Percentiles rank a stretch among this genome's conserved stretches.
These are phyloP conservation scores for Oreochromis niloticus DNA, from an alignment of 2,113 vertebrate species.

Conservation along the genomic window DNA sequence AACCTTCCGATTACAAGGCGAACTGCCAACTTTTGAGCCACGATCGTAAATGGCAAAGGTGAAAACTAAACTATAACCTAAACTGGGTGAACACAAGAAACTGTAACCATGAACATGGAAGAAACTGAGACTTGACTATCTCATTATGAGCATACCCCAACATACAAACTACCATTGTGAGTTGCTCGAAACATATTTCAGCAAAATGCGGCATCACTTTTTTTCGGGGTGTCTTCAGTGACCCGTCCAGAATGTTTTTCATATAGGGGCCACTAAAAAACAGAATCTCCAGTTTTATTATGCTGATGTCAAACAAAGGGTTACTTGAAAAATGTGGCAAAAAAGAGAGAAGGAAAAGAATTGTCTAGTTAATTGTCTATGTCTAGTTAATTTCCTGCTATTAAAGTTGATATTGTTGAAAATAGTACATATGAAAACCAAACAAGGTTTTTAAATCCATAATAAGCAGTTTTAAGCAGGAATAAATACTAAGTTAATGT, in stretches of 20 bases:
- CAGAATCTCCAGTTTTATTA: neutral
- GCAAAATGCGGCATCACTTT: neutral
- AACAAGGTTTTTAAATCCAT: rapidly evolving
- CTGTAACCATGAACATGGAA: neutral
- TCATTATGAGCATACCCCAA: neutral
- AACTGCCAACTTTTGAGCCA: too few relatives aligned
- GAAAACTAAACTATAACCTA: neutral
- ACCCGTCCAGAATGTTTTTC: rapidly evolving
- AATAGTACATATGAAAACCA: rapidly evolving
- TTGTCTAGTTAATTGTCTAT: neutral
- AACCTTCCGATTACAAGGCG: too few relatives aligned
- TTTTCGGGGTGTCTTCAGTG: neutral
- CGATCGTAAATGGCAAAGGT: neutral
- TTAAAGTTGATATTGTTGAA: neutral
- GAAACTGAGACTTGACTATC: neutral
- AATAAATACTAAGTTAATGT: too few relatives aligned
- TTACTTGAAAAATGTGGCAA: neutral
- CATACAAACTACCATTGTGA: neutral
- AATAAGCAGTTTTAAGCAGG: neutral
- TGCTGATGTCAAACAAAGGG: neutral
- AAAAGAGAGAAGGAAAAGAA: neutral
- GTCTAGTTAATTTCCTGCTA: neutral
- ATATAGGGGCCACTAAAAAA: neutral
- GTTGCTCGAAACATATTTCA: neutral
- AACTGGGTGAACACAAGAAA: neutral